phyloP scores from a whole-genome alignment of 2,888 invertebrate species.

The Lepetodrilus schrolli region DNA sequence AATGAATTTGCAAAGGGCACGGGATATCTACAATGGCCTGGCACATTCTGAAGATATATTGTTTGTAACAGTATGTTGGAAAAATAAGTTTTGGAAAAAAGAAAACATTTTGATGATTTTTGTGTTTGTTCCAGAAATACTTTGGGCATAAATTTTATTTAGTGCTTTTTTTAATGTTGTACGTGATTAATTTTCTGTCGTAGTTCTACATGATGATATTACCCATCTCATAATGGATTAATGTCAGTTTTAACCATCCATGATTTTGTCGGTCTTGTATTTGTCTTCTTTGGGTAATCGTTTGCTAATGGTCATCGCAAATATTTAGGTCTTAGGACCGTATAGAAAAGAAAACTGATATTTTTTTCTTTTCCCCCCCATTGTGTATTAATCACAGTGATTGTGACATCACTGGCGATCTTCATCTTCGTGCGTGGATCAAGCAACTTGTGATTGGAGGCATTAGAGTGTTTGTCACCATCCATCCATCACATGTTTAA shows the following conservation, averaged over 20 bases:
- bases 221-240: not conserved
- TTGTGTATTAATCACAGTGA: slow-evolving; percentile 8
- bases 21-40: too few species aligned
- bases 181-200: too few species aligned
- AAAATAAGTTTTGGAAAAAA: too few species aligned
- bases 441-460: slow-evolving; percentile 20
- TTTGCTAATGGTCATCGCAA: slow-evolving; percentile 26
- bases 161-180: too few species aligned
- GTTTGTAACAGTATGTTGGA: too few species aligned
- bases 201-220: too few species aligned
- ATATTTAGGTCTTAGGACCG: slow-evolving; percentile 17
- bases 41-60: too few species aligned
- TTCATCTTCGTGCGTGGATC: slow-evolving; percentile 16
- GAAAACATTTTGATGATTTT: too few species aligned
- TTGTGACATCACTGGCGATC: not conserved
- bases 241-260: not conserved
- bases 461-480: slow-evolving; percentile 19
- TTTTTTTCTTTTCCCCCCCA: too few species aligned
- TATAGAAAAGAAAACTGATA: slow-evolving; percentile 14
- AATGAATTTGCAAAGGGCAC: too few species aligned
- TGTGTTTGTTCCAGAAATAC: too few species aligned
- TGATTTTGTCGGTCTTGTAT: not conserved
- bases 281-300: slow-evolving; percentile 18
- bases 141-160: too few species aligned
- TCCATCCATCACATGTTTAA: slow-evolving; percentile 31